These are phyloP conservation scores for Catharus fuscescens DNA, from an alignment of 2,113 vertebrate species.

Conservation along the genomic window DNA sequence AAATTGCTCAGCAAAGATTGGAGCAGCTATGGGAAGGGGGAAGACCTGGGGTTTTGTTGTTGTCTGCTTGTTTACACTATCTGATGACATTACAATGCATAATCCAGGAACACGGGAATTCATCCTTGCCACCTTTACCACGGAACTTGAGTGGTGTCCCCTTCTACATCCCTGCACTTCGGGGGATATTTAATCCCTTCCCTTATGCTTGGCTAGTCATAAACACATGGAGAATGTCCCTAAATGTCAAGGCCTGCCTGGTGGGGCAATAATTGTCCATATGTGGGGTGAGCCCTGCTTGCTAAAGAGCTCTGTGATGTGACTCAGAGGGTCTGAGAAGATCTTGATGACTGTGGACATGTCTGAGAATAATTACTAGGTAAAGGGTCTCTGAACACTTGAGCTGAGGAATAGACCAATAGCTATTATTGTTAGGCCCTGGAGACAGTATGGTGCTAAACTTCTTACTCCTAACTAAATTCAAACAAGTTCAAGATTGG, in stretches of 20 bases:
- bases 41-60: not conserved
- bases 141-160: not conserved
- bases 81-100: not conserved
- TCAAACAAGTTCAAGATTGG: not conserved
- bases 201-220: not conserved
- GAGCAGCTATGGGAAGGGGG: not conserved
- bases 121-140: not conserved
- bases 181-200: not conserved
- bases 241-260: not conserved
- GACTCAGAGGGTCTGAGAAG: not conserved
- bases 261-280: not conserved
- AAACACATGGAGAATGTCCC: not conserved
- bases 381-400: not conserved
- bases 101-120: not conserved
- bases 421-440: not conserved
- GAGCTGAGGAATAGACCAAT: not conserved
- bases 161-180: not conserved
- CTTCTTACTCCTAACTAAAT: not conserved
- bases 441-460: not conserved
- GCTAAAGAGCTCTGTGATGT: not conserved
- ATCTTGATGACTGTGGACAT: not conserved
- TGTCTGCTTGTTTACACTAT: not conserved
- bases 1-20: not conserved
- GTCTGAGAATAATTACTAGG: not conserved
- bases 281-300: fast-evolving